Conservation (phyloP, 2,797 vertebrate species). For the Lophius americanus region DNA sequence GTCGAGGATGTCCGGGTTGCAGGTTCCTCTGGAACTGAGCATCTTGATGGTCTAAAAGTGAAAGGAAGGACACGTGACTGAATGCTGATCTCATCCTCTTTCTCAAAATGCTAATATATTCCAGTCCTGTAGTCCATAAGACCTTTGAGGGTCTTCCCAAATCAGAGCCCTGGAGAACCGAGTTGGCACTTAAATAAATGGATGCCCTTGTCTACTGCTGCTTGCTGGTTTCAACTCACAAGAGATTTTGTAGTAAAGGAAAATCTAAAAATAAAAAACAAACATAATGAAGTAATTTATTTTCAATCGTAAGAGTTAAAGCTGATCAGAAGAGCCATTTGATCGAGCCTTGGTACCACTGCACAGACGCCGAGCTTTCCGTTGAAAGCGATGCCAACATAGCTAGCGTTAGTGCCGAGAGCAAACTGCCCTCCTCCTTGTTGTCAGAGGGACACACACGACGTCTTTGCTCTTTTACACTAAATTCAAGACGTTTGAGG, state of each 20-base stretch:
- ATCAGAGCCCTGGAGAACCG: slow-evolving; percentile 74
- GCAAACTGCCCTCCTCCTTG: slow-evolving; percentile 52
- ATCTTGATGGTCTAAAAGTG: slow-evolving; percentile 22
- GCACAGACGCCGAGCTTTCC: slow-evolving; percentile 67
- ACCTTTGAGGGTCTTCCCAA: slow-evolving; percentile 59
- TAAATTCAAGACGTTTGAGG: slow-evolving; percentile 85
- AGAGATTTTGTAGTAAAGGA: slow-evolving; percentile 72
- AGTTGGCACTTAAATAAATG: slow-evolving; percentile 59
- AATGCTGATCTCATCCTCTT: slow-evolving; percentile 92
- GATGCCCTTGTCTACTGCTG: slow-evolving; percentile 88
- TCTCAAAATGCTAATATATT: slow-evolving; percentile 81
- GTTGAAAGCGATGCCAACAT: slow-evolving; percentile 78
- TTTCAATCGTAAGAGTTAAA: slow-evolving; percentile 61
- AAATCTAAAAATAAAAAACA: slow-evolving; percentile 20
- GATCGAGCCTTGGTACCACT: slow-evolving; percentile 72
- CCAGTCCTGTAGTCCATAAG: slow-evolving; percentile 60
- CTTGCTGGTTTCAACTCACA: slow-evolving; percentile 82
- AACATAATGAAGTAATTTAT: slow-evolving; percentile 70
- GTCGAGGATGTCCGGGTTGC: slow-evolving; percentile 13
- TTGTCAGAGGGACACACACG: slow-evolving; percentile 74
- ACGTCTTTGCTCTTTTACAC: slow-evolving; percentile 82
- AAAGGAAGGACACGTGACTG: slow-evolving; percentile 54
- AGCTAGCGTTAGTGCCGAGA: slow-evolving; percentile 75
- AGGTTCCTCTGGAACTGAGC: slow-evolving; percentile 29
- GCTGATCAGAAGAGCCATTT: slow-evolving; percentile 65